These are phyloP conservation scores for Xiphias gladius DNA, from an alignment of 2,113 vertebrate species.

Conservation along the genomic window DNA sequence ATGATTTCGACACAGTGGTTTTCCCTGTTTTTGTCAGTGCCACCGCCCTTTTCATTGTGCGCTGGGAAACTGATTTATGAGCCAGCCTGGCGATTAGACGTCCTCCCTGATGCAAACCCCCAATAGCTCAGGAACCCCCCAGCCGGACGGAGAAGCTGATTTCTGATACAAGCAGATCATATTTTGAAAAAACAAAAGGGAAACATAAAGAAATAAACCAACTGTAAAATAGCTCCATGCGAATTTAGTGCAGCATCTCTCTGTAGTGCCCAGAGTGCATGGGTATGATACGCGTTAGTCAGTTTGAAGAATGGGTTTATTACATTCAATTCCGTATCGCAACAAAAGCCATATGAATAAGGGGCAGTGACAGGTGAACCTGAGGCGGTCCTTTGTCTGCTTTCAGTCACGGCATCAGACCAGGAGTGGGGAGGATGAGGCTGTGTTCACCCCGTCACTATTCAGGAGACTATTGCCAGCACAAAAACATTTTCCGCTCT, in stretches of 20 bases:
- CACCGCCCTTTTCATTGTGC: conserved; percentile 85
- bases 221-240: not conserved
- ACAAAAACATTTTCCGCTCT: not conserved
- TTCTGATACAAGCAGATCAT: not conserved
- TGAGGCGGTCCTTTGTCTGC: not conserved
- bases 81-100: conserved; percentile 32
- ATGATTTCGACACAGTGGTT: conserved; percentile 48
- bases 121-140: conserved; percentile 21
- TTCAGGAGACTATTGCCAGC: not conserved
- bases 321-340: not conserved
- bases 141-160: conserved; percentile 1
- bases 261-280: not conserved
- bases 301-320: not conserved
- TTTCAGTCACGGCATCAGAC: not conserved
- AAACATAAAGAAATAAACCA: not conserved
- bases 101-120: conserved; percentile 43
- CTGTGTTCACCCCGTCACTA: conserved; percentile 22
- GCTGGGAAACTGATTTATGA: conserved; percentile 68
- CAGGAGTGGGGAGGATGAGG: not conserved
- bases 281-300: not conserved
- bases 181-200: not conserved
- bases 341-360: not conserved
- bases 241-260: not conserved
- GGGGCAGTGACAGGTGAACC: not conserved
- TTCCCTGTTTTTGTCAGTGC: conserved; percentile 64